Evolutionary conservation across 1,140 invertebrate genomes (phyloP), one percentile per base, ranked within the genome.

Genomic region (Druon quercuslanigerum): DNA sequence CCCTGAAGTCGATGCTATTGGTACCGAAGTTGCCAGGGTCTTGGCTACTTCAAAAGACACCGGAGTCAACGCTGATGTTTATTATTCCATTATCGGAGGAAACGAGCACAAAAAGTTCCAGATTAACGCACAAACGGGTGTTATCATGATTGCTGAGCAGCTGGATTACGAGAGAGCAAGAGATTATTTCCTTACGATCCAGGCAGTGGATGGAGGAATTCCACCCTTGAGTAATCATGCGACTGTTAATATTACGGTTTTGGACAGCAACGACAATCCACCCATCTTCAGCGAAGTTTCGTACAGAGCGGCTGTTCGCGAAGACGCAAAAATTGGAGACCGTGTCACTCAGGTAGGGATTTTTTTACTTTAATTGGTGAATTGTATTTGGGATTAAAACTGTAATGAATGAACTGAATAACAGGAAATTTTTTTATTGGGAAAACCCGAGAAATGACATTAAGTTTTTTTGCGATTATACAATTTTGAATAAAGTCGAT

Each of bases 1-100:
- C 8, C 93, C 95, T 12, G 97, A 98, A 91, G 94, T 95, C 75
- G 93, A 95, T 81, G 91, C 94, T 14, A 90, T 95, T 66, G 95
- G 95, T 77, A 94, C 95, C 14, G 95, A 96, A 87, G 93, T 99
- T 8, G 93, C 95, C 6, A 92, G 94, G 81, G 96, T 99, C 1
- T 92, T 95, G 70, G 98, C 98, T 1, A 96, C 95, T 0, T 98
- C 98, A n/a, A 94, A 95, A 82, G 98, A 99, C 88, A 95, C 95
- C 25, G 98, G 98, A 14, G 94, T 97, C 14, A 99, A 99, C 92
- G 97, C 97, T 0, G 95, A 98, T 86, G 96, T 99, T 40, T 94
- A 94, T 46, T 99, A 99, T 88, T 95, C 96, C 40, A 95, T 98
- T 57, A 94, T 98, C 20, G 96, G 95, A 52, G 97, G 96, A 20